Base-by-base conservation (phyloP, 2,113 vertebrate genomes). In the Paraplagusia blochii region DNA sequence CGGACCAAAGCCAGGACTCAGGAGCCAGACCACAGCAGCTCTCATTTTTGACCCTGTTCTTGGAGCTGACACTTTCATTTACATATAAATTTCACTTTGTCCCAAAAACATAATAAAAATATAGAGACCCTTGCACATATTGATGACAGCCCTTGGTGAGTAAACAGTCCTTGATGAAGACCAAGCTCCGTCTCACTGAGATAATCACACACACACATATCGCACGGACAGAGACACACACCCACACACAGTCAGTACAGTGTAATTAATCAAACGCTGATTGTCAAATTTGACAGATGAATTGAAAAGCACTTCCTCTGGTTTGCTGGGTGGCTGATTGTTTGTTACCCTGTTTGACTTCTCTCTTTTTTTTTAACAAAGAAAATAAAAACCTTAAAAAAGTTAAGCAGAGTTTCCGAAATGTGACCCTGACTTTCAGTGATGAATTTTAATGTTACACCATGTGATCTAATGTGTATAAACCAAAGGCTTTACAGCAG, bases 201-300 rank as follows among this genome's bases (percentile, higher is more conserved):
- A 39, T 39, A 39, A 5, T 29, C 22, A 39, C 2, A 11, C 45
- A 18, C 9, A 47, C 18, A 22, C 45, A 22, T 29, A 22, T 29
- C 3, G 22, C 10, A 5, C 13, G 14, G 11, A 22, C 11, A 48
- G 1, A 29, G 17, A 47, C 17, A 47, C 19, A 29, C 6, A 14
- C 46, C 19, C 6, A 46, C 17, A 43, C 14, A 43, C 42, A 49
- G 49, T 45, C 45, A 62, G 59, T 17, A 35, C 34, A 58, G 55
- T 78, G 74, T 82, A 29, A 89, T 89, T 79, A 87, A 88, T 88
- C 86, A 88, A 65, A 51, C 50, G 43, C 49, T 54, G 67, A 57
- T 75, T 88, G 75, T 84, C 80, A 87, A 63, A 80, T 11, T 12
- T 29, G 6, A 44, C 62, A 69, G 70, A 36, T 52, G 29, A 14